Conservation (phyloP, 2,888 invertebrate genomes). For the Sphaerophoria rueppellii region DNA sequence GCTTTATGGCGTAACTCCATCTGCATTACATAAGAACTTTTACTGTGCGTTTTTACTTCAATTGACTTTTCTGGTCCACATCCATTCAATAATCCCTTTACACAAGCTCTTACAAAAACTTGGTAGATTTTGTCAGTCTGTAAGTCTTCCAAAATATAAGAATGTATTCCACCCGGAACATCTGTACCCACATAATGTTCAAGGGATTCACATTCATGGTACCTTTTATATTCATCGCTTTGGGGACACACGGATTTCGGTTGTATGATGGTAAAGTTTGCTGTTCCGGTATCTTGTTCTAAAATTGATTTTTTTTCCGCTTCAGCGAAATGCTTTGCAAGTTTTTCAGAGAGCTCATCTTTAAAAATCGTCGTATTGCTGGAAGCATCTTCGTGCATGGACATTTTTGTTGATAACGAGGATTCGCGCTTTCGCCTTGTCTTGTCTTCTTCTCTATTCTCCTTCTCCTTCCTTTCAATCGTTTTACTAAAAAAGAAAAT, state of each 20-base stretch:
- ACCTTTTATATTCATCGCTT: constrained; percentile 71
- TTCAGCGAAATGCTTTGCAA: constrained; percentile 43
- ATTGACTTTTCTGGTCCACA: constrained; percentile 77
- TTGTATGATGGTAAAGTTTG: constrained; percentile 73
- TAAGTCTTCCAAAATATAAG: constrained; percentile 74
- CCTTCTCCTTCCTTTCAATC: neutral
- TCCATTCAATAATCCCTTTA: constrained; percentile 75
- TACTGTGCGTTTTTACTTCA: constrained; percentile 74
- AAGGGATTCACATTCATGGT: constrained; percentile 75
- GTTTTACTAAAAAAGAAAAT: neutral
- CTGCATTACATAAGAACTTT: constrained; percentile 23
- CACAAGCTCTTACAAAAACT: constrained; percentile 78
- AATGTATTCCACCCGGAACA: constrained; percentile 75
- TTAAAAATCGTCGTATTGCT: neutral
- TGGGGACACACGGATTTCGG: constrained; percentile 73
- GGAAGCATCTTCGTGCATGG: neutral
- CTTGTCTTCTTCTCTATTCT: constrained; percentile 30
- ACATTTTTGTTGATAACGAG: neutral
- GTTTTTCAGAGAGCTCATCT: neutral
- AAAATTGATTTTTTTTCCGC: constrained; percentile 59
- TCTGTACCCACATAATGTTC: constrained; percentile 74
- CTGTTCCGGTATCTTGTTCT: constrained; percentile 75
- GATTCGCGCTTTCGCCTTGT: constrained; percentile 45
- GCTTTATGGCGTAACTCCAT: too few species aligned
- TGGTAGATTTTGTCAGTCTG: constrained; percentile 75